Evolutionary conservation across 1,140 invertebrate genomes (phyloP), one percentile per base, ranked within the genome.

Genomic region (Drosophila tani): DNA sequence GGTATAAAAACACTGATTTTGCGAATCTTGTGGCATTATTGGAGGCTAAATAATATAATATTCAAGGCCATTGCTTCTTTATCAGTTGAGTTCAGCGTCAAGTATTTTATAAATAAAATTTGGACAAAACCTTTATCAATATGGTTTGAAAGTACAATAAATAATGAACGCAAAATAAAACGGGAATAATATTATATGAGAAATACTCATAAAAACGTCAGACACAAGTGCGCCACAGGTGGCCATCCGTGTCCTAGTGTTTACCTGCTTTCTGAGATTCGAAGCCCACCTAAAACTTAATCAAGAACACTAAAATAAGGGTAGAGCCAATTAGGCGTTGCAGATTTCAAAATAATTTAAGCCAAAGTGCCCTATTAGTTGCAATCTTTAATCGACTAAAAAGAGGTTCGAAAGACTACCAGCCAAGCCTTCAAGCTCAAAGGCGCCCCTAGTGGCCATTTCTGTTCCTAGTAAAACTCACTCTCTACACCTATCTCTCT

Each of bases 61-160:
- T 40, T 63, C 21, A 57, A 63, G 60, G n/a, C 7, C n/a, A 5
- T 27, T 11, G n/a, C 0, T 19, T 21, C 59, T 27, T 58, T 58
- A 59, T 64, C 62, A 59, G 21, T 29, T 41, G 15, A 41, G n/a
- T 19, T 64, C n/a, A 29, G 17, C 9, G 1, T 15, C 14, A 15
- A 12, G 15, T 19, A 15, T 43, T 43, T 27, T 59, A 63, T 41
- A 29, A 29, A 21, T 29, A 21, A 21, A 19, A 11, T 27, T 59
- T 11, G 0, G 17, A 38, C 6, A 21, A 19, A 35, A 7, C 17
- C 2, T 15, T 27, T 12, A 19, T 53, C 32, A 17, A 27, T 27
- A 9, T 15, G 8, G 7, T 49, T 24, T 27, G 2, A 5, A 7
- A 51, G 12, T 32, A 35, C n/a, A 32, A 3, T 1, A 50, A 32